phyloP scores from a whole-genome alignment of 2,797 vertebrate genomes.

The Myioborus miniatus region DNA sequence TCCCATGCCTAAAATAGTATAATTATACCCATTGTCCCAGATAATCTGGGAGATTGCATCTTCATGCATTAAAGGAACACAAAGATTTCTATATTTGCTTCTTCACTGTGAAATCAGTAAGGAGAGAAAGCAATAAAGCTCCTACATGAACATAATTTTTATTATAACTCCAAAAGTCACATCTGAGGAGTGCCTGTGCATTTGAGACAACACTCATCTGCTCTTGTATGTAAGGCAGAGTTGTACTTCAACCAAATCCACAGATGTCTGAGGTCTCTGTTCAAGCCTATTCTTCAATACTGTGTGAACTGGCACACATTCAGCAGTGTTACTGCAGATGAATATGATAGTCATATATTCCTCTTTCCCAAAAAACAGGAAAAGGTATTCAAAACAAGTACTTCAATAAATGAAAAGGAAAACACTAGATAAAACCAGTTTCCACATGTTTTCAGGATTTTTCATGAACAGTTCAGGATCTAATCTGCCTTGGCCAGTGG shows the following conservation, averaged over 20 bases:
- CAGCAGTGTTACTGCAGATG: not conserved
- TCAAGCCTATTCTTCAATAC: not conserved
- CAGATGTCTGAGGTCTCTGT: not conserved
- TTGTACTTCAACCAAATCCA: not conserved
- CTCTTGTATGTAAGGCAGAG: accelerated
- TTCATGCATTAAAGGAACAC: not conserved
- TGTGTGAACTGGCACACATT: not conserved
- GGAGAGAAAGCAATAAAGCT: not conserved
- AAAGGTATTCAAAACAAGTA: not conserved
- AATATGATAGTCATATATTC: not conserved
- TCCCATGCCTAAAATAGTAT: accelerated
- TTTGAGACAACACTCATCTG: accelerated
- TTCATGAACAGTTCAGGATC: not conserved
- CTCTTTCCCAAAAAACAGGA: not conserved
- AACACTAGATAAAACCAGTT: not conserved
- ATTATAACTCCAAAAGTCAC: not conserved
- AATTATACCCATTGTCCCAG: not conserved
- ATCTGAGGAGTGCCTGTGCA: not conserved
- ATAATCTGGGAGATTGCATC: not conserved
- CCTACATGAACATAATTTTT: not conserved
- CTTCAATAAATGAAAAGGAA: not conserved
- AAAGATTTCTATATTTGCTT: not conserved
- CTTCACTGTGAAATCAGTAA: not conserved
- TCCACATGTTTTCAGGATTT: accelerated
- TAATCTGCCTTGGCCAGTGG: not conserved